phyloP scores from a whole-genome alignment of 1,140 invertebrate genomes.

The Drosophila jambulina region DNA sequence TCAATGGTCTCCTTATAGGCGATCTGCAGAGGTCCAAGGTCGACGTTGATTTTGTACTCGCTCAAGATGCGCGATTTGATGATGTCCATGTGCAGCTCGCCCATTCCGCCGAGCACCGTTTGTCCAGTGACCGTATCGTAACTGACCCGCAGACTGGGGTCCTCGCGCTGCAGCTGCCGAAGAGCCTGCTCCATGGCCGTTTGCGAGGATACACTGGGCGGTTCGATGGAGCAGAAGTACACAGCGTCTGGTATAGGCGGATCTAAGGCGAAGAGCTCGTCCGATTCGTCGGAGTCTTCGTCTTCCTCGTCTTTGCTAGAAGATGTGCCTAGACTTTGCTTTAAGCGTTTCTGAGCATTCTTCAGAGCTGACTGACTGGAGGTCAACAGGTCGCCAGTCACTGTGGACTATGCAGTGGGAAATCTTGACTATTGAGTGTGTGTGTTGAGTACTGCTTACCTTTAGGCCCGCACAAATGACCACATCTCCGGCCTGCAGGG shows the following conservation, averaged over 20 bases:
- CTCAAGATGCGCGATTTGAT: conserved; percentile 93
- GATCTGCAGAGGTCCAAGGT: conserved; percentile 97
- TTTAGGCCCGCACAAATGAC: conserved; percentile 95
- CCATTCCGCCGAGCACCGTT: conserved; percentile 96
- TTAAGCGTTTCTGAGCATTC: conserved; percentile 87
- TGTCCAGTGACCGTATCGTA: conserved; percentile 93
- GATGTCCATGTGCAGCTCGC: conserved; percentile 98
- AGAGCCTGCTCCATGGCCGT: conserved; percentile 93
- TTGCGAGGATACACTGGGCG: conserved; percentile 92
- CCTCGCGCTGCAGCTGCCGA: conserved; percentile 94
- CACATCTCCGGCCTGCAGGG: conserved; percentile 93
- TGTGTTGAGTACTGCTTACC: conserved; percentile 83
- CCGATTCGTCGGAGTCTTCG: conserved; percentile 55
- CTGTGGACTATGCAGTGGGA: conserved; percentile 86
- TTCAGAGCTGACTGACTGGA: conserved; percentile 86
- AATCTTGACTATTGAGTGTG: background rate
- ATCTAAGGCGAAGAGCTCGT: conserved; percentile 86
- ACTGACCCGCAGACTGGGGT: conserved; percentile 95
- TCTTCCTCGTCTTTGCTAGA: conserved; percentile 17
- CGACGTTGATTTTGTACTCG: conserved; percentile 97
- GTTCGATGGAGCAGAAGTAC: conserved; percentile 98
- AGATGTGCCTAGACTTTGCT: conserved; percentile 57
- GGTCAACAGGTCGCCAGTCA: conserved; percentile 95
- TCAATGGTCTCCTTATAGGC: conserved; percentile 94
- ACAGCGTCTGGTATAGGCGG: conserved; percentile 95